phyloP scores from a whole-genome alignment of 2,888 invertebrate genomes.

The Synanthedon andrenaeformis region DNA sequence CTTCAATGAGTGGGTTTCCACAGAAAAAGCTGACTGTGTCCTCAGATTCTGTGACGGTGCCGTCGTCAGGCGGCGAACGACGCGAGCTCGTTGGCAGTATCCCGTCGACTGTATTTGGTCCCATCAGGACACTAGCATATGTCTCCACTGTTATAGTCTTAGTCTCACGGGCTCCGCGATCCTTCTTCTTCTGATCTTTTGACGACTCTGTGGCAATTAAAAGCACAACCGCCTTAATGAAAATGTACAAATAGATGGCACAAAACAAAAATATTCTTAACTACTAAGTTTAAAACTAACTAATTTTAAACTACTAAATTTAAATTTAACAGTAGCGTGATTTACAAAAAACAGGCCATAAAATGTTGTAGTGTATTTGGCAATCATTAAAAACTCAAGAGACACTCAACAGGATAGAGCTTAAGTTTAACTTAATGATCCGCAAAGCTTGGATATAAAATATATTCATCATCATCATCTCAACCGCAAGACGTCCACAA shows the following conservation, averaged over 20 bases:
- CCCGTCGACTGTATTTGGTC: slow-evolving; percentile 60
- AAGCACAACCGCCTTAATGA: no score
- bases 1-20: slow-evolving; percentile 97
- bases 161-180: slow-evolving; percentile 76
- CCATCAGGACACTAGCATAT: slow-evolving; percentile 75
- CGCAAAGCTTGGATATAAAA: no score
- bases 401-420: no score
- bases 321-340: no score
- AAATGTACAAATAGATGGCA: not conserved
- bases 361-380: no score
- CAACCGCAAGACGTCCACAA: no score
- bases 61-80: slow-evolving; percentile 54
- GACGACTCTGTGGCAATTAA: slow-evolving; percentile 30
- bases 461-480: no score
- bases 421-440: no score
- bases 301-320: no score
- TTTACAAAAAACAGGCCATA: no score
- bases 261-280: not conserved
- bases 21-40: slow-evolving; percentile 85
- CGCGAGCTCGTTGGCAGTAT: slow-evolving; percentile 74
- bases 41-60: slow-evolving; percentile 35
- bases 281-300: not conserved
- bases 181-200: slow-evolving; percentile 63
- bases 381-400: no score
- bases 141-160: slow-evolving; percentile 84